Evolutionary conservation across 2,797 vertebrate species (phyloP), one percentile per base, ranked within the genome.

Genomic region (Acrocephalus scirpaceus): DNA sequence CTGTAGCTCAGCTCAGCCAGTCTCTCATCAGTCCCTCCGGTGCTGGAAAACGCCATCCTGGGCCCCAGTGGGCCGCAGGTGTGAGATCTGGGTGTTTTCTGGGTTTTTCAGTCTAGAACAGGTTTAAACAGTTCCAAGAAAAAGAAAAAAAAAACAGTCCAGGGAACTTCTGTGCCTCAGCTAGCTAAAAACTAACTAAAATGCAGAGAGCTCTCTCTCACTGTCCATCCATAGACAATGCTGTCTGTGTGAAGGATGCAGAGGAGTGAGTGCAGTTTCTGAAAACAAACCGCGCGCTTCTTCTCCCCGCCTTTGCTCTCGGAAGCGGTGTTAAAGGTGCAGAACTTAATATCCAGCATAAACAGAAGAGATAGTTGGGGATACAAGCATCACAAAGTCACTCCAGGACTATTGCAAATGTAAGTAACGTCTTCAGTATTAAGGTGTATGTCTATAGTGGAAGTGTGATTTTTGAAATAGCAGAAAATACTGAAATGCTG

Each of bases 401-500:
- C 56, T 22, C 56, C 10, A 25, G 56, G 57, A 58, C 57, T 26
- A 36, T 12, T 91, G 29, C 32, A 67, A 8, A 8, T 70, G 5
- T 51, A 30, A 76, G 78, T 51, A 70, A 29, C 7, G 4, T 86
- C 64, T 85, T 89, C 36, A 58, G 14, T 32, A 56, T 54, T 86
- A 61, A 92, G 30, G 42, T 47, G 38, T 54, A 25, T 17, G 7
- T 64, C 26, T 78, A 0, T 19, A 60, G 16, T 34, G 13, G 23
- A 88, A 74, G 16, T 51, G 20, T 50, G 44, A 16, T 80, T 85
- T 88, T 74, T 88, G 40, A 67, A 81, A 57, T 22, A 74, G 53
- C 38, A 60, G 50, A 86, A 92, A 88, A 77, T 84, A 57, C 29
- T 57, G 23, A 83, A 88, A 61, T 77, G 29, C 57, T 69, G 26